Conservation (phyloP, 92 coral and sea anemone genomes). For the Umimayanthus chanpuru region DNA sequence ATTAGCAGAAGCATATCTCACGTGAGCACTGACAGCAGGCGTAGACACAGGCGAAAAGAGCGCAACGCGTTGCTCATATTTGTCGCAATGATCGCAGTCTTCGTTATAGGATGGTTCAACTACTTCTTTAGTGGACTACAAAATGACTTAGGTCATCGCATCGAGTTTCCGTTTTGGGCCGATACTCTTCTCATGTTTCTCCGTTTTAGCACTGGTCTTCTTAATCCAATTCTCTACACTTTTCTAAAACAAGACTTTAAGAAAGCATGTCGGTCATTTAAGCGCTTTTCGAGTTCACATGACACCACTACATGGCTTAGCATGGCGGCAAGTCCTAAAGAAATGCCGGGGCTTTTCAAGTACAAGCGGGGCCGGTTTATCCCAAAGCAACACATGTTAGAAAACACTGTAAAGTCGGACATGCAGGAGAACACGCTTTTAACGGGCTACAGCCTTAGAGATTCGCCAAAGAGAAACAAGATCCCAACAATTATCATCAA, state of each 20-base stretch:
- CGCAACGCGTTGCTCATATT: conserved; percentile 68
- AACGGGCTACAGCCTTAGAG: not conserved
- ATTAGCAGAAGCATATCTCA: conserved; percentile 65
- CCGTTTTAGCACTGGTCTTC: conserved; percentile 62
- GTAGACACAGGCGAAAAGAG: conserved; percentile 65
- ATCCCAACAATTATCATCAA: conserved; percentile 15
- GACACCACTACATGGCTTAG: not conserved
- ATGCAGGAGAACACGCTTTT: not conserved
- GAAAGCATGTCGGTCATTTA: conserved; percentile 35
- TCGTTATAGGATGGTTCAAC: conserved; percentile 75
- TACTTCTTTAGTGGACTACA: conserved; percentile 67
- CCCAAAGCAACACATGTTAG: not conserved
- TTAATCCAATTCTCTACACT: conserved; percentile 77
- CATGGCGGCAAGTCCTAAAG: not conserved
- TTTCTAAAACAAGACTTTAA: conserved; percentile 79
- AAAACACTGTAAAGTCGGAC: not conserved
- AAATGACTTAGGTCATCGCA: conserved; percentile 45
- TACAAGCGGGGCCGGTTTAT: not conserved
- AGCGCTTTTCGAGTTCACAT: not conserved
- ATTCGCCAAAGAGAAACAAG: not conserved
- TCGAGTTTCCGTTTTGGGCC: conserved; percentile 62
- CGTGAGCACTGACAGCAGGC: conserved; percentile 45
- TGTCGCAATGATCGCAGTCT: conserved; percentile 69
- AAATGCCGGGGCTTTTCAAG: not conserved
- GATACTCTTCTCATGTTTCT: conserved; percentile 48